Evolutionary conservation across 2,797 vertebrate species (phyloP).

Genomic region (Acipenser oxyrinchus): DNA sequence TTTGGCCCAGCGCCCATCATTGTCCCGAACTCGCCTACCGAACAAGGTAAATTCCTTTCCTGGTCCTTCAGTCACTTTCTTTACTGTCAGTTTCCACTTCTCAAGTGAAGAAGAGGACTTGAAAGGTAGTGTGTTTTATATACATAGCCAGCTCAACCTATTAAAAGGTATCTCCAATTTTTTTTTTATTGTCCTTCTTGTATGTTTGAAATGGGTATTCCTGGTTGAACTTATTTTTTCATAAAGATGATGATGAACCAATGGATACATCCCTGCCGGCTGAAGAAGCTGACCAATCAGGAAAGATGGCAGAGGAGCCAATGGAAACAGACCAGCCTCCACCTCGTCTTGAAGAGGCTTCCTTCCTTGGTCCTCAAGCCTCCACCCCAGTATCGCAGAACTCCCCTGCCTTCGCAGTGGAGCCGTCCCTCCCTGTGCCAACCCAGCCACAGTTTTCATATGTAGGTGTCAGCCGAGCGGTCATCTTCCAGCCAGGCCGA

Average conservation of each 20-base stretch:
- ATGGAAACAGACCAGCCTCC: slow-evolving; percentile 41
- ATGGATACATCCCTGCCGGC: slow-evolving; percentile 58
- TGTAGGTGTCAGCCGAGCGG: slow-evolving; percentile 48
- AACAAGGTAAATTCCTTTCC: slow-evolving; percentile 23
- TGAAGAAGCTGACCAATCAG: slow-evolving; percentile 32
- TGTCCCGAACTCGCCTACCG: slow-evolving; percentile 83
- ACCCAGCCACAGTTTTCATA: slow-evolving; percentile 90
- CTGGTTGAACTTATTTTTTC: slow-evolving; percentile 9
- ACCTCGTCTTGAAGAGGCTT: slow-evolving; percentile 17
- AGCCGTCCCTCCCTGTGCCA: slow-evolving; percentile 62
- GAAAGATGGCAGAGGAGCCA: slow-evolving; percentile 37
- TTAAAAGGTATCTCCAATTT: too few relatives aligned
- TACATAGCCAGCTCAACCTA: too few relatives aligned
- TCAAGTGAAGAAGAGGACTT: too few relatives aligned
- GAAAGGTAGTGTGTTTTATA: too few relatives aligned
- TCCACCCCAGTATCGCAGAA: slow-evolving; percentile 75
- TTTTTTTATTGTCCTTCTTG: too few relatives aligned
- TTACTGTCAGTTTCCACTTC: too few relatives aligned
- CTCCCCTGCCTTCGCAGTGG: slow-evolving; percentile 54
- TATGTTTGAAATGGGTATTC: too few relatives aligned
- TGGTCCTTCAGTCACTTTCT: too few relatives aligned
- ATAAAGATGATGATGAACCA: slow-evolving; percentile 52
- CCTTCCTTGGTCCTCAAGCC: slow-evolving; percentile 50
- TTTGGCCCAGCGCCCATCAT: slow-evolving; percentile 64
- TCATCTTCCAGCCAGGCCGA: too few relatives aligned